Percentiles rank a stretch among this genome's conserved stretches.
These are phyloP conservation scores for Passer montanus DNA, from an alignment of 2,113 vertebrate genomes.

Conservation along the genomic window DNA sequence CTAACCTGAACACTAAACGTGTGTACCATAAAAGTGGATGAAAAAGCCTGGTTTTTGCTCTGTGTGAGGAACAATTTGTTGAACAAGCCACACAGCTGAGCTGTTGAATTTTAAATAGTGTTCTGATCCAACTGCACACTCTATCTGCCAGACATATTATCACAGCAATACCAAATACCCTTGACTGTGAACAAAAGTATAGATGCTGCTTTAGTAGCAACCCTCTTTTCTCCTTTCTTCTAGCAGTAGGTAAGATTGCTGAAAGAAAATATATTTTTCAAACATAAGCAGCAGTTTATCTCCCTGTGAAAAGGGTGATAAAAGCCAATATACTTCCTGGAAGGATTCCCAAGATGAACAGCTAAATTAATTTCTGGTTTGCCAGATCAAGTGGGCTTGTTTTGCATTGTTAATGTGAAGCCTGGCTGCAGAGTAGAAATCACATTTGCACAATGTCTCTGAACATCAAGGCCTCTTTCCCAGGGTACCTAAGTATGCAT, in stretches of 20 bases:
- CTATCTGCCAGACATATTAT: background rate
- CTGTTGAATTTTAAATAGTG: conserved; percentile 1
- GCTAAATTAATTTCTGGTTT: background rate
- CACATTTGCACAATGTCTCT: background rate
- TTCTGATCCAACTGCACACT: background rate
- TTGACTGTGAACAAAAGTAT: background rate
- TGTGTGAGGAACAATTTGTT: background rate
- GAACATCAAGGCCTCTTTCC: background rate
- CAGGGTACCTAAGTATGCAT: background rate
- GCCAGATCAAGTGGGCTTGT: background rate
- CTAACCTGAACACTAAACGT: background rate
- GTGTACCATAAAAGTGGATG: background rate
- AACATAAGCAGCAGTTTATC: background rate
- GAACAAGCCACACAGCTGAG: background rate
- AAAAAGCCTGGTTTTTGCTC: background rate
- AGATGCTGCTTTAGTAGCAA: background rate
- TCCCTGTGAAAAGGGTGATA: background rate
- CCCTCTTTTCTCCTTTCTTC: background rate
- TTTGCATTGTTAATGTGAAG: background rate
- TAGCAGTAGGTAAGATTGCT: background rate
- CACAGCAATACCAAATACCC: background rate
- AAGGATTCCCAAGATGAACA: background rate
- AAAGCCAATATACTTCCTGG: background rate
- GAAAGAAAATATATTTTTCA: background rate
- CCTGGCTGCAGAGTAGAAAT: background rate